Evolutionary conservation across 2,797 vertebrate genomes (phyloP), one percentile per base, ranked within the genome.

Genomic region (Myripristis jacobus): DNA sequence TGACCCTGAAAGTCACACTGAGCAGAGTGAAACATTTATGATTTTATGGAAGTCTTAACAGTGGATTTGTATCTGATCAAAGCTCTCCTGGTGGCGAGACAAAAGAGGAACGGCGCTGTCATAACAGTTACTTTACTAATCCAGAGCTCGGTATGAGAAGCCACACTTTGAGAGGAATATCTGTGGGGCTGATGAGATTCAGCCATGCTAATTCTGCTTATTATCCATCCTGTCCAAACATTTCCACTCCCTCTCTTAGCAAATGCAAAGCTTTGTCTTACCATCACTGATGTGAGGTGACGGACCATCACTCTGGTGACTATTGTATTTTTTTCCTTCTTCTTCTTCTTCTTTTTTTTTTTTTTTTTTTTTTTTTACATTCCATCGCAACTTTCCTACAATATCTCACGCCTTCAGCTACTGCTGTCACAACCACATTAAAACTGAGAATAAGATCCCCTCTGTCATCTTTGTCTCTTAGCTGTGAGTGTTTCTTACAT

Each of bases 401-500:
- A 62, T 50, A 44, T 63, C 56, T 41, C 29, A 46, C 25, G 55
- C 66, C 78, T 62, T 70, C 62, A 46, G 25, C 72, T 59, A 15
- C 55, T 62, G 29, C 56, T 48, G 21, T 68, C 69, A 55, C 46
- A 79, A 55, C 65, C 63, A 74, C 60, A 53, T 66, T 66, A 47
- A 78, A 76, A 66, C 53, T 56, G 66, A 61, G 57, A 75, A 69
- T 54, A 54, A 73, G 63, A 48, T 10, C 64, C 47, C 72, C 31
- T 74, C 53, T 38, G 19, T 57, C 64, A 10, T 47, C 72, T 74
- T 77, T 59, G 12, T 56, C 52, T 55, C 52, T 34, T 56, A 47
- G 18, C 72, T 82, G 65, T 73, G 70, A 73, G 74, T 73, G 75
- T 79, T 81, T 73, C 72, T 87, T 81, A 82, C 79, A 83, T 83